Evolutionary conservation across 2,797 vertebrate genomes (phyloP), one percentile per base, ranked within the genome.

Genomic region (Coregonus suidteri): DNA sequence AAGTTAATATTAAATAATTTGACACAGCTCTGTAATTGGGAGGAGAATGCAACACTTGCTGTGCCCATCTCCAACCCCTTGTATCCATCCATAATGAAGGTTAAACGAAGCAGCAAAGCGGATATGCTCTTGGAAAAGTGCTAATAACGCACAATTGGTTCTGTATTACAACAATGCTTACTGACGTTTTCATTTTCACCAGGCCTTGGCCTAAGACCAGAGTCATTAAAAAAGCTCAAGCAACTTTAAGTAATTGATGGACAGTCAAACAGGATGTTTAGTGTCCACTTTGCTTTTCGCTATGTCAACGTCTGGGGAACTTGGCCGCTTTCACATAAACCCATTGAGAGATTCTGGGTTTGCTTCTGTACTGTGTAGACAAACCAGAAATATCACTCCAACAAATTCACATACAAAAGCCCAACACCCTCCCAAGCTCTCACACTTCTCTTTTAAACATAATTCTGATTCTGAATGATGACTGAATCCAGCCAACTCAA

Each of bases 241-340:
- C 56, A 59, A 20, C 16, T 7, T 20, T 18, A 18, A 18, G 56
- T 59, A 59, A 59, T n/a, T 59, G 56, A 59, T 20, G n/a, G 56
- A 20, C 7, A 59, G 56, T 59, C 56, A 59, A 18, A 59, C 15
- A 9, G 56, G 56, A 18, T 18, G 56, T 16, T 59, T 59, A 16
- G 16, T 59, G 16, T 59, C 18, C 56, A 59, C n/a, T 95, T 94
- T 47, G 41, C 41, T 47, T 47, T 47, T 47, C 41, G 11, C 41
- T 47, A 9, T 47, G 11, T 47, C 3, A 47, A 13, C 2, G 41
- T 47, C 9, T 47, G 41, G 41, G 41, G 9, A 13, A 47, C 41
- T 47, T 47, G 41, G 41, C 41, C 11, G 41, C 41, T 47, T 47
- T 47, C 41, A 3, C 41, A 47, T 13, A 47, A 47, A 47, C 11